These are phyloP conservation scores for Antennarius maculatus DNA, from an alignment of 2,797 vertebrate species.

Conservation along the genomic window DNA sequence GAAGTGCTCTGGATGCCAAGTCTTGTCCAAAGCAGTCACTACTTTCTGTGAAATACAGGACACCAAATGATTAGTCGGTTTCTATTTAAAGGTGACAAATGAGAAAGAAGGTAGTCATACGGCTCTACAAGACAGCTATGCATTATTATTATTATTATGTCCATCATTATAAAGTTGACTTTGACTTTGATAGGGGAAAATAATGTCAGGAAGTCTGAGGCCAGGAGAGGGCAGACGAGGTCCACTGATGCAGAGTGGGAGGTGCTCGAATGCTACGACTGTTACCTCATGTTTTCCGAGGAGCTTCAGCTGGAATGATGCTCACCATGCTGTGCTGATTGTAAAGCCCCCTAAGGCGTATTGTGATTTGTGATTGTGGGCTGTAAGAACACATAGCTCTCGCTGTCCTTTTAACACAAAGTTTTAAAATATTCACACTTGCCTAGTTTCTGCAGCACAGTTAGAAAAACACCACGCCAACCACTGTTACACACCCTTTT, in stretches of 20 bases:
- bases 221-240: conserved; percentile 59
- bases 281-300: conserved; percentile 62
- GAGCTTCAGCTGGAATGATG: conserved; percentile 26
- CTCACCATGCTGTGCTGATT: background rate
- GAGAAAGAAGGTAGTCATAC: background rate
- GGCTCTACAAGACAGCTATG: background rate
- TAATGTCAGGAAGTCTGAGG: conserved; percentile 3
- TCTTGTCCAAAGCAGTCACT: conserved; percentile 93
- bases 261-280: conserved; percentile 33
- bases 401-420: conserved; percentile 6
- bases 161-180: background rate
- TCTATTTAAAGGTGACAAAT: background rate
- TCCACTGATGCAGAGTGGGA: conserved; percentile 32
- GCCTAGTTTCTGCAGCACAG: background rate
- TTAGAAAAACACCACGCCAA: conserved; percentile 9
- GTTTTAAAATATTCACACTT: conserved; percentile 13
- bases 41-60: conserved; percentile 86
- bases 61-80: conserved; percentile 2
- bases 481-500: background rate
- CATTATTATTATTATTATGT: background rate
- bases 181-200: background rate
- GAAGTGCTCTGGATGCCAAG: conserved; percentile 96
- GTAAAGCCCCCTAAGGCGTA: background rate
- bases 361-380: background rate
- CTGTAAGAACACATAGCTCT: too few relatives aligned